Base-by-base conservation (phyloP, 2,888 invertebrate genomes). In the Clusia tigrina region DNA sequence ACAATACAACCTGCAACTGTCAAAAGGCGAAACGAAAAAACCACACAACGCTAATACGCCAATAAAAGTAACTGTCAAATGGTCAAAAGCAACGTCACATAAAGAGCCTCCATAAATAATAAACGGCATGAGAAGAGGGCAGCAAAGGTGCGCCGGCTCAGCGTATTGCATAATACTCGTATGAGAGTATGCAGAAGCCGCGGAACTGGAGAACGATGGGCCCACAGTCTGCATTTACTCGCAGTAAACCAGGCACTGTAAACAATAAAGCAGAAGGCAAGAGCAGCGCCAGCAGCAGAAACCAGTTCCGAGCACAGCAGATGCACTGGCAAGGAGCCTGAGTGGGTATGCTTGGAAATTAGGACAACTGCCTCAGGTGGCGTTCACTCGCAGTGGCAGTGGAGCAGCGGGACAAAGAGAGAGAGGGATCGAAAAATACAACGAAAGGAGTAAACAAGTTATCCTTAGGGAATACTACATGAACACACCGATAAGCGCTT, bases 221-320 rank as follows among this genome's bases (percentile, higher is more conserved):
- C 18, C 6, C 18, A 48, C 22, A 42, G 6, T 32, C 32, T 32
- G 12, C 12, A 32, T 32, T 6, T 12, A 6, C 32, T 12, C 6
- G 12, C 12, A 12, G 32, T 9, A 32, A 9, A 32, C 32, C 32
- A 32, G 6, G 32, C 32, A 32, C 32, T 12, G 6, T 32, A 32
- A 6, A n/a, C n/a, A n/a, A n/a, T n/a, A n/a, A n/a, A n/a, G n/a
- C n/a, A n/a, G n/a, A n/a, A n/a, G n/a, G n/a, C n/a, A 64, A 67
- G 68, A 64, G 60, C 60, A 42, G 32, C n/a, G 5, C 2, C 24
- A 25, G 32, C 24, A 32, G n/a, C 48, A 20, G 20, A 37, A 72
- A 77, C 72, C 74, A 67, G 77, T 77, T 72, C 60, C 54, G n/a
- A n/a, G 26, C 51, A 46, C 38, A 24, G 46, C 46, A 56, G 55